phyloP scores from a whole-genome alignment of 2,797 vertebrate species.

The Siniperca obscura region DNA sequence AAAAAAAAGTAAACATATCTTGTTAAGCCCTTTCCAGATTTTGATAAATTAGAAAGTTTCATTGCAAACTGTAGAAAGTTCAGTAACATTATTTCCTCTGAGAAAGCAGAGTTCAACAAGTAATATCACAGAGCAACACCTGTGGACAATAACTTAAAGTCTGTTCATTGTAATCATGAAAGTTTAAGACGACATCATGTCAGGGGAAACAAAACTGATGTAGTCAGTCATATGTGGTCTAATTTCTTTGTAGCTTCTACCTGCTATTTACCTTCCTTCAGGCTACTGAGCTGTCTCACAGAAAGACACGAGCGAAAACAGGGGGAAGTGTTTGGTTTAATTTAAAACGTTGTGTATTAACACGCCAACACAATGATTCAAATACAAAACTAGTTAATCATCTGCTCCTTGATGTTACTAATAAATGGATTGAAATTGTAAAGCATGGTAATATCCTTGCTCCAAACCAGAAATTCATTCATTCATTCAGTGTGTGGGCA shows the following conservation, averaged over 20 bases:
- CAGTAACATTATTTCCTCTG: slow-evolving; percentile 51
- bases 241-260: background rate
- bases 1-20: background rate
- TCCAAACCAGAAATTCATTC: background rate
- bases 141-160: slow-evolving; percentile 6
- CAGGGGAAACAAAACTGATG: background rate
- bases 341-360: background rate
- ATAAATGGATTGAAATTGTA: background rate
- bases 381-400: slow-evolving; percentile 1
- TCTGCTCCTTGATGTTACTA: background rate
- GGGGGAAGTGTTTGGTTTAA: too few species aligned
- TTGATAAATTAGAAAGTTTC: background rate
- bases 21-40: background rate
- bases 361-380: background rate
- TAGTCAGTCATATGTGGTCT: background rate
- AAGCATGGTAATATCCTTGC: background rate
- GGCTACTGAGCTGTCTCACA: background rate
- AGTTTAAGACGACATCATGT: background rate
- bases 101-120: slow-evolving; percentile 33
- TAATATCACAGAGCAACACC: slow-evolving; percentile 22
- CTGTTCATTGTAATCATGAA: background rate
- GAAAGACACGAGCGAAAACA: background rate
- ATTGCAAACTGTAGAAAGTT: slow-evolving; percentile 8
- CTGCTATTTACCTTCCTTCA: slow-evolving; percentile 12
- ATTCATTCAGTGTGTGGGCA: background rate